Evolutionary conservation across 2,797 vertebrate genomes (phyloP), one percentile per base, ranked within the genome.

Genomic region (Hydrophis major): DNA sequence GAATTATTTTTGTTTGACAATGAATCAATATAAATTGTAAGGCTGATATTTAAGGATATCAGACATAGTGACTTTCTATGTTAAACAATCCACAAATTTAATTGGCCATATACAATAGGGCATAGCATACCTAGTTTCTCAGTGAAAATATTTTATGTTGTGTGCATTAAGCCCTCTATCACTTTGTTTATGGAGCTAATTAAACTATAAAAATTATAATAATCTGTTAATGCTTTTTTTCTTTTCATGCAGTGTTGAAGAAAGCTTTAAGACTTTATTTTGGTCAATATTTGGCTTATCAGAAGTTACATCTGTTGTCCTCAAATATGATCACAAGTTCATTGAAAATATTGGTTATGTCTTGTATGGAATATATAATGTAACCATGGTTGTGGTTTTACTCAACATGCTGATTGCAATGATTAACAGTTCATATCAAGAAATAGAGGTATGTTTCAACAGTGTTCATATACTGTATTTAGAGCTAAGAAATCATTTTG

Each of bases 351-450:
- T 98, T 20, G 99, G 99, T 93, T 99, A 99, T 20, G 98, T 99
- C 57, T 98, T 99, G 27, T 99, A 99, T n/a, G 99, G 99, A 13
- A 98, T 99, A 94, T 99, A 99, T 97, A 99, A 99, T 2, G 98
- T 99, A 92, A 99, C 99, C 1, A 99, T 99, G 99, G 99, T 99
- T 96, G 99, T 99, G 0, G 99, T 99, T 93, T 96, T 99, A 92
- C 98, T 99, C 94, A 99, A 99, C 96, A 99, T 99, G 99, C 98
- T 99, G 89, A 99, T 99, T 93, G 99, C 99, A 88, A 99, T 99
- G 99, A 99, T 99, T 96, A 99, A 99, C 97, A 99, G 98, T 96
- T 99, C 99, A 1, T 99, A 99, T 92, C 99, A 99, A 95, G 99
- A 99, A 98, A 99, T 99, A 27, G 98, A 99, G 99, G 99, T 99